These are phyloP conservation scores for Orthonychiurus folsomi DNA, from an alignment of 2,888 invertebrate species.

Conservation along the genomic window DNA sequence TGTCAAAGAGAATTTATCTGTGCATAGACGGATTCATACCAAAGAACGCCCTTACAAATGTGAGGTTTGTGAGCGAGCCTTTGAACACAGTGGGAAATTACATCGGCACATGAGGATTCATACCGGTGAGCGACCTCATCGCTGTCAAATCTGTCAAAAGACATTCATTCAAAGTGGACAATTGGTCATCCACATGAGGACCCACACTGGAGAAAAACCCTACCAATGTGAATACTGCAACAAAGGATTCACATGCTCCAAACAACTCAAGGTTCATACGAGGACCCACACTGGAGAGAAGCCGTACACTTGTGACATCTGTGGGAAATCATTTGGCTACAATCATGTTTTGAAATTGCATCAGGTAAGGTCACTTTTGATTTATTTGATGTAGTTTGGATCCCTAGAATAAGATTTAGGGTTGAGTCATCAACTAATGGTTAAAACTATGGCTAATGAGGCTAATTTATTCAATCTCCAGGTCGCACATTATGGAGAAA, in stretches of 20 bases:
- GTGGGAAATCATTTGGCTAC: conserved; percentile 81
- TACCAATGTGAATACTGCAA: conserved; percentile 73
- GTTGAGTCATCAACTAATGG: neutral
- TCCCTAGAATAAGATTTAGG: neutral
- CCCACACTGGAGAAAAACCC: conserved; percentile 58
- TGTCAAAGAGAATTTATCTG: conserved; percentile 83
- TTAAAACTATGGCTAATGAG: neutral
- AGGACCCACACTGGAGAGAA: conserved; percentile 85
- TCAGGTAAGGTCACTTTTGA: conserved; percentile 40
- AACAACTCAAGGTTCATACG: conserved; percentile 82
- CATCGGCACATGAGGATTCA: conserved; percentile 86
- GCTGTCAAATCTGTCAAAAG: conserved; percentile 76
- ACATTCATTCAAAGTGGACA: conserved; percentile 87
- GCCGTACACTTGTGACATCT: conserved; percentile 83
- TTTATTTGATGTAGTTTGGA: neutral
- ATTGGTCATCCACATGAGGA: conserved; percentile 79
- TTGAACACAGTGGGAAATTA: conserved; percentile 81
- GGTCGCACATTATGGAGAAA: conserved; percentile 82
- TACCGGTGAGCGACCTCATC: conserved; percentile 81
- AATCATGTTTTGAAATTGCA: conserved; percentile 83
- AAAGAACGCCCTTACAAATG: conserved; percentile 86
- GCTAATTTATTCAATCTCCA: conserved; percentile 48
- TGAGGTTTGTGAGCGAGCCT: conserved; percentile 76
- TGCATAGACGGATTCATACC: conserved; percentile 77
- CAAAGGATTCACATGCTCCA: conserved; percentile 85